Evolutionary conservation across 2,113 vertebrate species (phyloP), one percentile per base, ranked within the genome.

Genomic region (Tiliqua scincoides): DNA sequence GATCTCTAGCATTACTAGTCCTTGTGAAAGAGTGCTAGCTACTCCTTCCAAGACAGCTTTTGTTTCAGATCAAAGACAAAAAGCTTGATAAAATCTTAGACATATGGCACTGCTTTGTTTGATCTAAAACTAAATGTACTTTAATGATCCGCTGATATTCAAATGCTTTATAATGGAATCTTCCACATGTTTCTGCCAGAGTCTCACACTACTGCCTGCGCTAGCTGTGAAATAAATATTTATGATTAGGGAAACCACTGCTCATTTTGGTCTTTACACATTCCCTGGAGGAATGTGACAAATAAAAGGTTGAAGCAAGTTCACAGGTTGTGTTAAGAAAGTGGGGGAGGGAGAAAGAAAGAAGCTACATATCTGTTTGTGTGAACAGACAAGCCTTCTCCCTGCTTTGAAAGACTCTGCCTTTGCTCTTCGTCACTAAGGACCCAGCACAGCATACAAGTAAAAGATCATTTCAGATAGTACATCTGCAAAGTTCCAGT

Each of bases 11-110:
- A 63, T 85, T 86, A 78, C 85, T 32, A 52, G 23, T 76, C 27
- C 35, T 92, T 92, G 89, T 52, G 23, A 40, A 87, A 91, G 91
- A 94, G 88, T 90, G 59, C 21, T 79, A 94, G 94, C 89, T 89
- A 92, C 90, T 94, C 91, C 86, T 94, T 91, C 91, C 93, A 59
- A 94, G 90, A 87, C 80, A 87, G 14, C 92, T 93, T 92, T 95
- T 95, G 95, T 93, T 94, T 96, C 94, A 92, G 91, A 94, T 95
- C 43, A 23, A 87, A 92, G 12, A 32, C 27, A 94, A 89, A 89
- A 90, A 93, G 89, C 87, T 89, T 89, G 84, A 17, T 96, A 96
- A 96, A 97, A 92, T 91, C 85, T 93, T 83, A 54, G 91, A 93
- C 86, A 25, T 11, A 52, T 83, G 25, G 57, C 10, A 62, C 78